Base-by-base conservation (phyloP, 2,797 vertebrate species). In the Schizopygopsis pylzovi region DNA sequence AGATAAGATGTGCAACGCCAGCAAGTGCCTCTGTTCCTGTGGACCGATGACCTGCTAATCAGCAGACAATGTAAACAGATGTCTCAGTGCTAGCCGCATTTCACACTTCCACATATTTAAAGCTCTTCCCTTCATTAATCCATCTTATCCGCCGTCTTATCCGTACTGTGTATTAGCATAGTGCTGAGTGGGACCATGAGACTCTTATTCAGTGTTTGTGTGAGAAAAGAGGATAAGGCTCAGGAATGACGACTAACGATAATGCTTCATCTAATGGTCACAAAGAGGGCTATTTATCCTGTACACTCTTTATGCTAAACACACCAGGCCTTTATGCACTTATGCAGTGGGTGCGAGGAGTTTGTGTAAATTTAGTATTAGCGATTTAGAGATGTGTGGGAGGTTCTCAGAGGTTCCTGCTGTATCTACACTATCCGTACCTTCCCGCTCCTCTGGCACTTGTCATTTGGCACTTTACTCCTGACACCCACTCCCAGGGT, bases 131-230 rank as follows among this genome's bases (percentile, higher is more conserved):
- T 93, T 94, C 93, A 95, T 95, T 95, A 95, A 95, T 96, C 94
- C 93, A 81, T 92, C 72, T 79, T 91, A 92, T 93, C 93, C 87
- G 89, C 90, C 83, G 91, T 87, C 92, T 95, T 90, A 94, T 95
- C 93, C 93, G 83, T 72, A 33, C 86, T 88, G 49, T 90, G 94
- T 91, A 94, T 95, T 94, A 95, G 90, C 83, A 91, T 88, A 70
- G 91, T 93, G 93, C 91, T 95, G 94, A 95, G 94, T 91, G 88
- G 95, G 93, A 95, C 95, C 10, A 91, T 93, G 93, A 92, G 56
- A 94, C 94, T 94, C 93, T 94, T 94, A 95, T 95, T 93, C 93
- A 88, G 90, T 94, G 94, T 95, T 94, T 95, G 91, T 92, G 88
- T 90, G 90, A 94, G 93, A 77, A 86, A 95, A 93, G 93, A 92